phyloP scores from a whole-genome alignment of 2,113 vertebrate species.

The Pangasianodon hypophthalmus region DNA sequence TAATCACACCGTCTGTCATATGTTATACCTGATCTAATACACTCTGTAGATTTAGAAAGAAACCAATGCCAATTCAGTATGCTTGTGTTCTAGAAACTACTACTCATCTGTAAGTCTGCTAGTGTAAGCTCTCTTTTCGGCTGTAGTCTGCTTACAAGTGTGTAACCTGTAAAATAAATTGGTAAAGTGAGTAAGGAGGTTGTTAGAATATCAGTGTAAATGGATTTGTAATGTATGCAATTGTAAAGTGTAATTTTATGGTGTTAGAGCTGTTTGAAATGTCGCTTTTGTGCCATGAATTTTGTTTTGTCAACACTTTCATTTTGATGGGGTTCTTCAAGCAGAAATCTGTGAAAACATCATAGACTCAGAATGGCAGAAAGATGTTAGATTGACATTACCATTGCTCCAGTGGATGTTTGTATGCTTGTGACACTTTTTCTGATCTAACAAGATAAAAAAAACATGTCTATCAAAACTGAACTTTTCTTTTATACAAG shows the following conservation, averaged over 20 bases:
- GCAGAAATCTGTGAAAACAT: not conserved
- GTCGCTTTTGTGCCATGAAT: not conserved
- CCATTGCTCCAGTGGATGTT: not conserved
- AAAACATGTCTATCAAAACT: not conserved
- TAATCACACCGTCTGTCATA: too few relatives aligned
- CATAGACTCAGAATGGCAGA: not conserved
- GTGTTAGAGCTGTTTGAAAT: not conserved
- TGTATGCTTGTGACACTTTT: not conserved
- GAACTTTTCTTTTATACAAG: not conserved
- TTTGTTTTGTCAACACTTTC: not conserved
- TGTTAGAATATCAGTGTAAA: not conserved
- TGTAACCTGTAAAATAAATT: not conserved
- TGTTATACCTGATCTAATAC: not conserved
- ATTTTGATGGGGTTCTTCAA: not conserved
- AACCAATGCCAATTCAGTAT: not conserved
- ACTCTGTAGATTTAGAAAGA: not conserved
- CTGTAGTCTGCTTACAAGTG: not conserved
- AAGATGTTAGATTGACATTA: conserved; percentile 9
- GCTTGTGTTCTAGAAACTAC: not conserved
- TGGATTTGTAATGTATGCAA: not conserved
- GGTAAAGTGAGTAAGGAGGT: not conserved
- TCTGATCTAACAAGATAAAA: not conserved
- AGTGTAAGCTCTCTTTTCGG: not conserved
- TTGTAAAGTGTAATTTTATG: not conserved
- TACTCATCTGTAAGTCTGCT: not conserved